Conservation (phyloP, 1,140 invertebrate species). For the Phthorimaea operculella region DNA sequence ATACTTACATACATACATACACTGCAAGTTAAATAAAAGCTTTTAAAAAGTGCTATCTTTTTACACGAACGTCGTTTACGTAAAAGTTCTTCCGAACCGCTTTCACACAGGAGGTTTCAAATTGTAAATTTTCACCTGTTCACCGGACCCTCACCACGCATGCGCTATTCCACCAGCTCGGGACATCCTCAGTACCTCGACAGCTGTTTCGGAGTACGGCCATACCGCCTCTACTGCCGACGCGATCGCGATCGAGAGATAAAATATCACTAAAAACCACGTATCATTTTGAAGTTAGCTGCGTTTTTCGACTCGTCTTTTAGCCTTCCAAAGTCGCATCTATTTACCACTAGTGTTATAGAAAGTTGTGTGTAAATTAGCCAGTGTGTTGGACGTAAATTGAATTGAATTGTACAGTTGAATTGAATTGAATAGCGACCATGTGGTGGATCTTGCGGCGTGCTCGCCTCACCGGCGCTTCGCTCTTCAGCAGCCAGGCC, state of each 20-base stretch:
- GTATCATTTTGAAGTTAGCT: neutral
- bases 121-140: constrained; percentile 2
- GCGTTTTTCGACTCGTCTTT: neutral
- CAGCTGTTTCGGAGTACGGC: neutral
- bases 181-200: neutral
- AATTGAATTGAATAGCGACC: constrained; percentile 13
- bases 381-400: neutral
- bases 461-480: constrained; percentile 51
- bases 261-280: neutral
- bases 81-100: too few relatives aligned
- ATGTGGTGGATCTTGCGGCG: constrained; percentile 63
- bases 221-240: neutral
- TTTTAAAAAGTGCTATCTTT: too few relatives aligned
- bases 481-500: constrained; percentile 45
- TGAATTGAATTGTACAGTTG: neutral
- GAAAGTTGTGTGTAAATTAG: neutral
- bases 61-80: too few relatives aligned
- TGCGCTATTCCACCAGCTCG: neutral
- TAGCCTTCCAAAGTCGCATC: neutral
- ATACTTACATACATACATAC: too few relatives aligned
- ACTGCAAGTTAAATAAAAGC: too few relatives aligned
- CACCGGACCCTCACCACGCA: neutral
- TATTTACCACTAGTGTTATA: neutral
- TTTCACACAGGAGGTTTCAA: neutral
- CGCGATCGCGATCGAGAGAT: neutral